phyloP scores from a whole-genome alignment of 2,113 vertebrate genomes.

The Pimephales promelas region DNA sequence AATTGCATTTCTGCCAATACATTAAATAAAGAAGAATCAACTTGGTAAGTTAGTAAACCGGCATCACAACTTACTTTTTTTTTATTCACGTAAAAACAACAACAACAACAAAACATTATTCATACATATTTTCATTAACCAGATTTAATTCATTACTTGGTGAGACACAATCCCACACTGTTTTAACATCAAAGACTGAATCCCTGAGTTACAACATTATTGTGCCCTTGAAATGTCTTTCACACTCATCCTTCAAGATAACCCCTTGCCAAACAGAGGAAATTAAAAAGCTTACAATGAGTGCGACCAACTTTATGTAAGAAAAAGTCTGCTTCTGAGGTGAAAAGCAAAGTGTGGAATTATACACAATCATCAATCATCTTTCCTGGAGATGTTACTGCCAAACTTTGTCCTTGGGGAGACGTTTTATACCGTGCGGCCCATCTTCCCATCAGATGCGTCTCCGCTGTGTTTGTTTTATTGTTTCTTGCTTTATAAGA shows the following conservation, averaged over 20 bases:
- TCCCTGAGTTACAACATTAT: neutral
- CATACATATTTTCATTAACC: constrained; percentile 15
- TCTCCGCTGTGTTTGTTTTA: constrained; percentile 19
- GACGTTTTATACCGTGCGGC: constrained; percentile 19
- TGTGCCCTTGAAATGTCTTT: constrained; percentile 49
- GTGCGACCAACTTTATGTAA: constrained; percentile 19
- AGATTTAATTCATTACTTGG: neutral
- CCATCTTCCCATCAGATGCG: constrained; percentile 34
- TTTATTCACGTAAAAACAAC: neutral
- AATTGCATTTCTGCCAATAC: neutral
- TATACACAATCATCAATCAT: constrained; percentile 52
- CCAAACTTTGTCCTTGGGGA: constrained; percentile 39
- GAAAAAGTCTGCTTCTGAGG: constrained; percentile 49
- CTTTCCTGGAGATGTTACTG: constrained; percentile 46
- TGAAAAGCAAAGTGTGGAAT: constrained; percentile 31
- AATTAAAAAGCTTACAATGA: constrained; percentile 51
- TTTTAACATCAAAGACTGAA: constrained; percentile 1
- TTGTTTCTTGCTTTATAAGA: constrained; percentile 48
- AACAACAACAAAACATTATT: neutral
- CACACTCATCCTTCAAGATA: constrained; percentile 14
- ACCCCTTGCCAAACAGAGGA: constrained; percentile 32
- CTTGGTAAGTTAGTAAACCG: neutral
- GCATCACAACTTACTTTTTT: neutral
- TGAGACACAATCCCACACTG: constrained; percentile 22
- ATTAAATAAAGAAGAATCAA: neutral